These are phyloP conservation scores for Papilio glaucus DNA, from an alignment of 1,140 invertebrate genomes.

Conservation along the genomic window DNA sequence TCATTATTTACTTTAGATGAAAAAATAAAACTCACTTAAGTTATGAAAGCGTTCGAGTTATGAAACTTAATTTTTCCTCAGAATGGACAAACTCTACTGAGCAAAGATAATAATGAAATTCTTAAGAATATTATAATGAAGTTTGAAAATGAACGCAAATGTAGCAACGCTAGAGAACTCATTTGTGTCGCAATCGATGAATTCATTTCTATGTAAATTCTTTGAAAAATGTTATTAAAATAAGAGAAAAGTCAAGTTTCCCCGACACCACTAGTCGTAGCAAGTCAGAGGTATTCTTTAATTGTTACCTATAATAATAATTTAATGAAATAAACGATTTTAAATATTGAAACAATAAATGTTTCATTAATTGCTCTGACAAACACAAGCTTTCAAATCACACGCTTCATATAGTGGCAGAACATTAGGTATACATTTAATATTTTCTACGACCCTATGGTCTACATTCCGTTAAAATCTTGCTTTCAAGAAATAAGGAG, in stretches of 20 bases:
- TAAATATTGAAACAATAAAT: too few relatives aligned
- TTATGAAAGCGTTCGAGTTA: neutral
- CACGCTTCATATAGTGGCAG: too few relatives aligned
- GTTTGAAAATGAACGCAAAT: neutral
- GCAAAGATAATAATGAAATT: neutral
- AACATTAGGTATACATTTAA: too few relatives aligned
- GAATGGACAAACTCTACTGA: neutral
- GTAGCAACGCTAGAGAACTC: neutral
- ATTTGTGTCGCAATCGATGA: neutral
- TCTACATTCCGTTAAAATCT: too few relatives aligned
- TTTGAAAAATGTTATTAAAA: conserved; percentile 1
- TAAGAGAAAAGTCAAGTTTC: neutral
- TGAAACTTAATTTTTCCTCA: neutral
- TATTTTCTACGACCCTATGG: too few relatives aligned
- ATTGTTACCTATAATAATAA: too few relatives aligned
- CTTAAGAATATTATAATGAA: conserved; percentile 11
- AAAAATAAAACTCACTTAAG: neutral
- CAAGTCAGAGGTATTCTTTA: too few relatives aligned
- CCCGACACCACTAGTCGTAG: too few relatives aligned
- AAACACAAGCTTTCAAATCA: too few relatives aligned
- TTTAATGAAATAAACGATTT: too few relatives aligned
- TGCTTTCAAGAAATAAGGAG: too few relatives aligned
- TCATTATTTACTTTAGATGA: neutral
- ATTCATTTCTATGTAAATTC: neutral
- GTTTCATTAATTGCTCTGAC: too few relatives aligned